Base-by-base conservation (phyloP, 1,140 invertebrate genomes). In the Ceratitis capitata region DNA sequence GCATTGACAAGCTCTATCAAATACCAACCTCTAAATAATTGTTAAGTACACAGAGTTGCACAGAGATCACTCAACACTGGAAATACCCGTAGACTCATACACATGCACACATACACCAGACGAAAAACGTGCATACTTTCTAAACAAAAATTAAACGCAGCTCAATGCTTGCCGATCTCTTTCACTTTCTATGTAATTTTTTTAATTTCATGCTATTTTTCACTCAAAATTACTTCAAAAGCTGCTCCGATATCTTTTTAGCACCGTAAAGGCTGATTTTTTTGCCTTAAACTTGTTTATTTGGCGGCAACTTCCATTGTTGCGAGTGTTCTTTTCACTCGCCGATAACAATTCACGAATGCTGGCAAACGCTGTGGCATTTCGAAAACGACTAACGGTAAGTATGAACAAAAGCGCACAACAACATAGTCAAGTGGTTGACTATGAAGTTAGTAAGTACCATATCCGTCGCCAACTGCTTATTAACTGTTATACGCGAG, bases 301-400 rank as follows among this genome's bases (percentile, higher is more conserved):
- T 2, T 47, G 39, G 32, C 39, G 39, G 39, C 7, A 7, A 23
- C 39, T 78, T 45, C 19, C 69, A 78, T 45, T 14, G 14, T 69
- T 19, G 32, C n/a, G n/a, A n/a, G n/a, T n/a, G n/a, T n/a, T n/a
- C 35, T 14, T 78, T 74, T 74, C 5, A 4, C 7, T 74, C 10
- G n/a, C 64, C 35, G 64, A n/a, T 42, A n/a, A 23, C 29, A 74
- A 39, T 35, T n/a, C 69, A 32, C 69, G 69, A n/a, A 23, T 42
- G 69, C 69, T 78, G 26, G 32, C 35, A 78, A 78, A 45, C 69
- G 32, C 69, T 78, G 42, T 42, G 69, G 69, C 69, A 78, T 78
- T 47, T 78, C 5, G n/a, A 78, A 78, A 78, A 45, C 32, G 69
- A 78, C 69, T 78, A 35, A 78, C 69, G 39, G 16, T 45, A 78